A percentile compares a stretch with the other conserved stretches of the same genome.
These are phyloP conservation scores for Chloropsis hardwickii DNA, from an alignment of 2,113 vertebrate species.

Conservation along the genomic window DNA sequence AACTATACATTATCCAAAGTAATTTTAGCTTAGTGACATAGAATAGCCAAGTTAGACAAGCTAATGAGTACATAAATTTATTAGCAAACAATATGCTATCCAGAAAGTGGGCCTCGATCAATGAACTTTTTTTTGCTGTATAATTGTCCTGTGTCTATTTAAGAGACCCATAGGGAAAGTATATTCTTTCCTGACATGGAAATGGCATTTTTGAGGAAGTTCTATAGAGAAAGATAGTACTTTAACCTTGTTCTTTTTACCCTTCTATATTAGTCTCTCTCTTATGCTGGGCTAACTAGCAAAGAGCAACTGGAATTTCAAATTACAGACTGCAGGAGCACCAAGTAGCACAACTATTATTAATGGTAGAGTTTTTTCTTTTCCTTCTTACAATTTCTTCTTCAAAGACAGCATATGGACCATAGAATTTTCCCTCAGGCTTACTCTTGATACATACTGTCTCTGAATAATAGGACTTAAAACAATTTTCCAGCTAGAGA, in stretches of 20 bases:
- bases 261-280: not conserved
- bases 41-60: not conserved
- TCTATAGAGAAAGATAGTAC: not conserved
- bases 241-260: not conserved
- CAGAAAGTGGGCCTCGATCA: not conserved
- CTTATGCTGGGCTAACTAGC: not conserved
- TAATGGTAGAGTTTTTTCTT: not conserved
- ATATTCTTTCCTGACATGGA: not conserved
- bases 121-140: not conserved
- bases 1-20: not conserved
- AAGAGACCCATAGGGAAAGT: not conserved
- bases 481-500: not conserved
- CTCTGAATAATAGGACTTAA: not conserved
- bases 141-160: not conserved
- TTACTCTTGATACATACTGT: not conserved
- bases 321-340: conserved; percentile 9
- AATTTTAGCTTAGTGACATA: conserved; percentile 26
- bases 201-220: not conserved
- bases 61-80: not conserved
- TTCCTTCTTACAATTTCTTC: not conserved
- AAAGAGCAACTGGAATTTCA: conserved; percentile 30
- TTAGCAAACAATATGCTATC: not conserved
- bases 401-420: not conserved
- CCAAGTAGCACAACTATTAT: not conserved
- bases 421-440: not conserved